Conservation (phyloP, 2,113 vertebrate genomes). For the Vidua macroura region DNA sequence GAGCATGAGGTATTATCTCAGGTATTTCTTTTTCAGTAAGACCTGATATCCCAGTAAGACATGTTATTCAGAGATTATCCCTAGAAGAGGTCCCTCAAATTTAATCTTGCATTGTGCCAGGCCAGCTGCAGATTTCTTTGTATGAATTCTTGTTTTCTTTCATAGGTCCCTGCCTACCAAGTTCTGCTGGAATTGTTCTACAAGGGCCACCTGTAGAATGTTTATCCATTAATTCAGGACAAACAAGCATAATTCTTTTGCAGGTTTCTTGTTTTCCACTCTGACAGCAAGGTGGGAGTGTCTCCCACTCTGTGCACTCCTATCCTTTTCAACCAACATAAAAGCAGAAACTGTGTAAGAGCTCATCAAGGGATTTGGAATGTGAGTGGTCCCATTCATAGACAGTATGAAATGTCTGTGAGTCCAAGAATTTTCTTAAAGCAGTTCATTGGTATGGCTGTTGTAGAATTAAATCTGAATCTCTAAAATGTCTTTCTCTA, state of each 20-base stretch:
- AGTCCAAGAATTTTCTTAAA: neutral
- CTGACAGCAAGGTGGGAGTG: neutral
- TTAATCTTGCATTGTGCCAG: neutral
- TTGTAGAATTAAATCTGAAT: neutral
- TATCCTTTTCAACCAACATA: neutral
- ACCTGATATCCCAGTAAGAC: neutral
- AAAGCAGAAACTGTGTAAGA: neutral
- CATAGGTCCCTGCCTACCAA: neutral
- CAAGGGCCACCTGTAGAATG: neutral
- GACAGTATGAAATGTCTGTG: neutral
- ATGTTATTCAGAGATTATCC: neutral
- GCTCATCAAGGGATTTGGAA: neutral
- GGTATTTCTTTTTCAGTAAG: neutral
- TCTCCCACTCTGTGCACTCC: neutral
- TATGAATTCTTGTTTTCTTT: neutral
- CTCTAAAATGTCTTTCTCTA: neutral
- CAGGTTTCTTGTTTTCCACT: neutral
- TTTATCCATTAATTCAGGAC: neutral
- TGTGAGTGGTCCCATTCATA: neutral
- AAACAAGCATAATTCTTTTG: neutral
- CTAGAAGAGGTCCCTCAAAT: neutral
- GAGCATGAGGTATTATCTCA: neutral
- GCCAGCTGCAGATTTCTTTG: neutral
- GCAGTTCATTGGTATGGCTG: neutral
- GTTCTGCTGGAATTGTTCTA: neutral